Conservation (phyloP, 2,888 invertebrate species). For the Cheilosia pagana region DNA sequence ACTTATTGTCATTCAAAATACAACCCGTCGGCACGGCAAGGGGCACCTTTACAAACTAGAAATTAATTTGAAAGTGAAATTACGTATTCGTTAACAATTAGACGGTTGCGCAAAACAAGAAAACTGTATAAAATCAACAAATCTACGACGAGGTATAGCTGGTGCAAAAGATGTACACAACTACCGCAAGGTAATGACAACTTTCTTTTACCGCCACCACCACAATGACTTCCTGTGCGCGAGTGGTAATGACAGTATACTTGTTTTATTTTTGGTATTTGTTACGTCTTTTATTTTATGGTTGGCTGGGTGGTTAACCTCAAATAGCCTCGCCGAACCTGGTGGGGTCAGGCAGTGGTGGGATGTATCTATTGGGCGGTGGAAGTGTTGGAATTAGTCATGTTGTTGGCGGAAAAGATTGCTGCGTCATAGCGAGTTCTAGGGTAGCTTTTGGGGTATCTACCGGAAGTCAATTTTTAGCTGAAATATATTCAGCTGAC, state of each 20-base stretch:
- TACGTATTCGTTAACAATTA: slow-evolving; percentile 72
- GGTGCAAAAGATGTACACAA: slow-evolving; percentile 30
- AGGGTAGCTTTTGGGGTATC: background rate
- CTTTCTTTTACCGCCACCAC: slow-evolving; percentile 55
- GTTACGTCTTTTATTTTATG: slow-evolving; percentile 45
- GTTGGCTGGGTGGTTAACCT: slow-evolving; percentile 63
- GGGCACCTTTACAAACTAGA: slow-evolving; percentile 13
- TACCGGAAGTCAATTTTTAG: no score
- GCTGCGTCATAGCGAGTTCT: no score
- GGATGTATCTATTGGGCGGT: background rate
- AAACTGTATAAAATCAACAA: slow-evolving; percentile 41
- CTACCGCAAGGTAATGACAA: slow-evolving; percentile 60
- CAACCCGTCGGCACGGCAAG: background rate
- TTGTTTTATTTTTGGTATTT: slow-evolving; percentile 24
- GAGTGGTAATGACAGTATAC: slow-evolving; percentile 57
- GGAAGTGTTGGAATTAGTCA: background rate
- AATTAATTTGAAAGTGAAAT: slow-evolving; percentile 74
- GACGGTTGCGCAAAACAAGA: slow-evolving; percentile 42
- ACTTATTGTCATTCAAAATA: slow-evolving; percentile 62
- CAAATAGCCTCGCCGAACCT: slow-evolving; percentile 13
- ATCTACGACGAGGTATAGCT: slow-evolving; percentile 24
- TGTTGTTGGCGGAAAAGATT: background rate
- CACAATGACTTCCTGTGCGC: slow-evolving; percentile 67
- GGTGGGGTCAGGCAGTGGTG: background rate
- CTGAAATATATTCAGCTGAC: no score